A percentile compares a stretch with the other conserved stretches of the same genome.
Evolutionary conservation across 2,113 vertebrate species (phyloP).

Genomic region (Hiodon alosoides): DNA sequence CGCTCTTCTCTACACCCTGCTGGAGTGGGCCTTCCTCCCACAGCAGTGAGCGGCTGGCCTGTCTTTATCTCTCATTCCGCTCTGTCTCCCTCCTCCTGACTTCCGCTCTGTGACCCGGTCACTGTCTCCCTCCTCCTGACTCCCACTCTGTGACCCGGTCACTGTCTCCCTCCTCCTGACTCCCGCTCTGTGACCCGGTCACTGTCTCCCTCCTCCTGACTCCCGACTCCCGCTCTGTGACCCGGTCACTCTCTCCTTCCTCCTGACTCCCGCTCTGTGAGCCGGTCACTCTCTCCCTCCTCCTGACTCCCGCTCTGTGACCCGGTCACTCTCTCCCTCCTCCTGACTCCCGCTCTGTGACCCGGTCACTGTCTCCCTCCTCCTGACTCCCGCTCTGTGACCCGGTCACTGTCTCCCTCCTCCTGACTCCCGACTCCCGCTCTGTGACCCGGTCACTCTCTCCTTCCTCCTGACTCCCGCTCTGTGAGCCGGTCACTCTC

Average conservation of each 20-base stretch:
- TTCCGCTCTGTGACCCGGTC: background rate
- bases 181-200: background rate
- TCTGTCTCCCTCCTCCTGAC: background rate
- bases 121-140: background rate
- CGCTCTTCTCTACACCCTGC: slow-evolving; percentile 61
- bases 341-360: slow-evolving; percentile 9
- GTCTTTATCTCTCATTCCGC: background rate
- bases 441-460: background rate
- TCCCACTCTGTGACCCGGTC: background rate
- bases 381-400: background rate
- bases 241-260: slow-evolving; percentile 5
- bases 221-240: background rate
- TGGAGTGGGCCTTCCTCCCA: slow-evolving; percentile 58
- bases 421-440: background rate
- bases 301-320: background rate
- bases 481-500: background rate
- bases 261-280: slow-evolving; percentile 15
- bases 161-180: background rate
- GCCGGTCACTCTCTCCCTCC: background rate
- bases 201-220: slow-evolving; percentile 31
- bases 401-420: background rate
- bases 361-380: background rate
- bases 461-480: background rate
- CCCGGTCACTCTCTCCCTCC: background rate
- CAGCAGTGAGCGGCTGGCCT: slow-evolving; percentile 42